Base-by-base conservation (phyloP, 2,113 vertebrate genomes). In the Ancistrus triradiatus region DNA sequence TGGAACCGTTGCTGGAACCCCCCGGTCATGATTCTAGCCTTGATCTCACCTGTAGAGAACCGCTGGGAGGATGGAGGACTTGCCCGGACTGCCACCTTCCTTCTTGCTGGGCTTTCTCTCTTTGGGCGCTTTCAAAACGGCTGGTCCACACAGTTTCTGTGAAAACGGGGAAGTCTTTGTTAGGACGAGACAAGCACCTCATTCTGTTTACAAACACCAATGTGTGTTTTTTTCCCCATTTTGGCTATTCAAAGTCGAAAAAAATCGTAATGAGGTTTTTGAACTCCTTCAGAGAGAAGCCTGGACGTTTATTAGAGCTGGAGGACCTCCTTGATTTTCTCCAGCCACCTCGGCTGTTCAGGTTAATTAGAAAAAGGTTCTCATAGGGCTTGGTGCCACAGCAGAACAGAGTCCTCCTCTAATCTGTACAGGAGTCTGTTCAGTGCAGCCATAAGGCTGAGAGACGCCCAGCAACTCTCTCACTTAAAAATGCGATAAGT, bases 351-450 rank as follows among this genome's bases (percentile, higher is more conserved):
- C n/a, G n/a, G 87, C 81, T 88, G 80, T 15, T 80, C 50, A 84
- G 89, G 91, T 93, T 95, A 95, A 97, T 96, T 93, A 92, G 84
- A 94, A 95, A 94, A 92, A 89, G 84, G 91, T 94, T 93, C 92
- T 91, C 78, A 79, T 83, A 89, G 87, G 86, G 83, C n/a, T n/a
- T n/a, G 86, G 72, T 40, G 70, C 81, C 86, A 69, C 68, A 77
- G 75, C 72, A 80, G 83, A 14, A 50, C 48, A 28, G 28, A 9
- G 28, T 33, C 28, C 28, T n/a, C n/a, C n/a, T 40, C 38, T n/a
- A n/a, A n/a, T n/a, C n/a, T n/a, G n/a, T n/a, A n/a, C n/a, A n/a
- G n/a, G n/a, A n/a, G n/a, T n/a, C n/a, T n/a, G n/a, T n/a, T n/a
- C n/a, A n/a, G n/a, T n/a, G n/a, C n/a, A n/a, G n/a, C n/a, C n/a